Conservation (phyloP, 2,113 vertebrate species). For the Tupaia tana region DNA sequence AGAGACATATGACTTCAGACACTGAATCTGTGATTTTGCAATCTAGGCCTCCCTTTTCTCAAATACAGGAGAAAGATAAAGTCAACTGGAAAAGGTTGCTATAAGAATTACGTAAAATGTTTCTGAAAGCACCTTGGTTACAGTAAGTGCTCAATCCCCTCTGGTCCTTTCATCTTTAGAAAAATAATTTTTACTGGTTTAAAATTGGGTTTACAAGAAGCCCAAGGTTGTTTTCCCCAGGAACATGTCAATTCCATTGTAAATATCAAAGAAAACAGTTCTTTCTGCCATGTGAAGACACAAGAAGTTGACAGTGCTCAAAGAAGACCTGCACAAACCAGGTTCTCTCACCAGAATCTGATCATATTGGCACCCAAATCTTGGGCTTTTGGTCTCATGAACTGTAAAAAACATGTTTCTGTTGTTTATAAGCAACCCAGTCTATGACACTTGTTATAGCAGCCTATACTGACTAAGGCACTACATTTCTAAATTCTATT, state of each 20-base stretch:
- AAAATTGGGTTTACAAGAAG: not conserved
- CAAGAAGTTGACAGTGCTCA: not conserved
- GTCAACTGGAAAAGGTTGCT: not conserved
- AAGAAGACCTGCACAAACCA: not conserved
- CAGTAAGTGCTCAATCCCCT: not conserved
- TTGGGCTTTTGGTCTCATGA: not conserved
- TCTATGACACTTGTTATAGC: not conserved
- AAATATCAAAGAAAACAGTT: conserved; percentile 9
- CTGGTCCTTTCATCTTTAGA: conserved; percentile 17
- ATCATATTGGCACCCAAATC: not conserved
- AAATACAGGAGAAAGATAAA: not conserved
- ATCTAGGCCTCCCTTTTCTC: not conserved
- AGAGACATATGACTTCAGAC: conserved; percentile 2
- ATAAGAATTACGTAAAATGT: not conserved
- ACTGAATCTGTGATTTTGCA: conserved; percentile 10
- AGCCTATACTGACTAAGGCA: not conserved
- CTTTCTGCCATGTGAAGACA: not conserved
- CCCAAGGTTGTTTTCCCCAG: not conserved
- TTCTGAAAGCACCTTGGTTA: conserved; percentile 19
- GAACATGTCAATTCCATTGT: conserved; percentile 5
- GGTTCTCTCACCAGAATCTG: not conserved
- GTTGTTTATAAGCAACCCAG: not conserved
- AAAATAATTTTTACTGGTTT: conserved; percentile 29
- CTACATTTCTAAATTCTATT: not conserved
- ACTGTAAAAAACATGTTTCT: not conserved